These are phyloP conservation scores for Tiliacea aurago DNA, from an alignment of 2,888 invertebrate genomes.

Conservation along the genomic window DNA sequence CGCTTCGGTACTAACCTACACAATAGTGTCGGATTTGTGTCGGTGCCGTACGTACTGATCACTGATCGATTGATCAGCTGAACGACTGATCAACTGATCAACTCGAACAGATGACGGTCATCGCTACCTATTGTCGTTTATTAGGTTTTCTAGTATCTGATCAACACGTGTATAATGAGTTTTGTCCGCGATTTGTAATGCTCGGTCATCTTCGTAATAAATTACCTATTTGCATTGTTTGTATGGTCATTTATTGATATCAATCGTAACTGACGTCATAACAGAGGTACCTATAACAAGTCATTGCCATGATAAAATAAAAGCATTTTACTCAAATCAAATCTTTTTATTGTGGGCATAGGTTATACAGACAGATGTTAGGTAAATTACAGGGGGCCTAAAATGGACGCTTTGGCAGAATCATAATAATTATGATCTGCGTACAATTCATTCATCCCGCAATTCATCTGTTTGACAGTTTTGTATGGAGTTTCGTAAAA, in stretches of 20 bases:
- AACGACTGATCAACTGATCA: conserved; percentile 34
- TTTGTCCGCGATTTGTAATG: not conserved
- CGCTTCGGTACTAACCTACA: conserved; percentile 21
- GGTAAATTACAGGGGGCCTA: no score
- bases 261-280: no score
- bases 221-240: not conserved
- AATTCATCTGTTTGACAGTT: no score
- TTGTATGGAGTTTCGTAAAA: no score
- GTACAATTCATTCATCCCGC: no score
- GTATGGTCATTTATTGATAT: no score
- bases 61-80: conserved; percentile 46
- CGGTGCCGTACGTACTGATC: conserved; percentile 37
- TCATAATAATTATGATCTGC: no score
- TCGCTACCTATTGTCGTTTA: conserved; percentile 36
- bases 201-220: not conserved
- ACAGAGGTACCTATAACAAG: not conserved
- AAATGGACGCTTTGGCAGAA: no score
- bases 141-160: conserved; percentile 21
- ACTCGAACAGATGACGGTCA: conserved; percentile 56
- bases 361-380: no score
- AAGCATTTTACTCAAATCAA: conserved; percentile 8
- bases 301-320: conserved; percentile 9
- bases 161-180: not conserved
- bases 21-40: conserved; percentile 61
- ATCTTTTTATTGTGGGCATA: no score